A percentile compares a stretch with the other conserved stretches of the same genome.
Evolutionary conservation across 2,113 vertebrate genomes (phyloP).

Genomic region (Accipiter virgatus): DNA sequence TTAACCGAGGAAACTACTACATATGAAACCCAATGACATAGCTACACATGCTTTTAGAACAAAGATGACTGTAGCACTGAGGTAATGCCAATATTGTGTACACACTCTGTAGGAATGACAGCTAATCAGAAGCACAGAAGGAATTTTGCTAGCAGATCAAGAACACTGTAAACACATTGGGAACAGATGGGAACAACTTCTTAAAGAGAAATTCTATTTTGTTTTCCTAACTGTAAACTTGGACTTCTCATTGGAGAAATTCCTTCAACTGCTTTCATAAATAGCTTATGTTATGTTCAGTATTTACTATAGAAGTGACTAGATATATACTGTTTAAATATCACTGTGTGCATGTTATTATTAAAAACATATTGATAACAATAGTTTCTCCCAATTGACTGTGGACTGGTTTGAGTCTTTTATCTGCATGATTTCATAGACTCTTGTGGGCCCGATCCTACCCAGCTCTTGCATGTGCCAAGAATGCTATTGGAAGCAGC

Average conservation of each 20-base stretch:
- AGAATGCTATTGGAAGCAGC: background rate
- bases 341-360: background rate
- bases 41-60: background rate
- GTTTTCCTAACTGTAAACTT: background rate
- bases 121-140: background rate
- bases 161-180: background rate
- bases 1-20: background rate
- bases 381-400: background rate
- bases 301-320: background rate
- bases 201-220: background rate
- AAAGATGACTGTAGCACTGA: background rate
- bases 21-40: background rate
- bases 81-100: rapidly evolving
- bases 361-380: background rate
- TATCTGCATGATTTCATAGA: background rate
- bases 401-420: background rate
- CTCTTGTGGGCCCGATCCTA: background rate
- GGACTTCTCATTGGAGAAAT: background rate
- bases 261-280: background rate
- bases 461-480: background rate
- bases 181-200: background rate
- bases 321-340: background rate
- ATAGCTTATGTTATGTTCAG: background rate
- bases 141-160: background rate
- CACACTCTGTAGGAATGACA: background rate